Evolutionary conservation across 1,140 invertebrate species (phyloP), one percentile per base, ranked within the genome.

Genomic region (Drosophila saltans): DNA sequence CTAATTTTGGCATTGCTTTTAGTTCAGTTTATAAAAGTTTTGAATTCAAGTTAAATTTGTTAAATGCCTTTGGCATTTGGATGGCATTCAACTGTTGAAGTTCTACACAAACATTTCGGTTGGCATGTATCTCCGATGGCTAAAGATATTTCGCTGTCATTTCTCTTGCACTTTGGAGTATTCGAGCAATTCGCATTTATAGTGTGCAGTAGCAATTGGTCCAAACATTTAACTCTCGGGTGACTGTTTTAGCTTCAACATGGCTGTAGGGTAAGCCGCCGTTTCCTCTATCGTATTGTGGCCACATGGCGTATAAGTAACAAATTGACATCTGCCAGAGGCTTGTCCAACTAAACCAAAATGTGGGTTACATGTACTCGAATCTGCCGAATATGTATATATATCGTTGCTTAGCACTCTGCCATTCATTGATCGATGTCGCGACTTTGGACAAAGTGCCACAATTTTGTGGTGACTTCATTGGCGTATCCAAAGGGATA

Each of bases 381-480:
- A 9, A 52, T 9, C 21, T 36, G 6, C 0, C 33, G 33, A 21
- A 2, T 21, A 16, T 48, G 9, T 45, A 16, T 7, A 16, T 45
- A 2, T 52, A 10, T 26, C 6, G 21, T 45, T 43, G 21, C 21
- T 62, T 24, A 7, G 36, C 36, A 9, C 59, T 61, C 16, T 33
- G 36, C 21, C 36, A 61, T 61, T 45, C 39, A 39, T 45, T 41
- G 60, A 62, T 41, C 40, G 9, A 43, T 43, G 60, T 7, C 60
- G 41, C 45, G 45, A 52, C 45, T 52, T 8, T 52, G 45, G 45
- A 52, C 45, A 52, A 52, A 52, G 45, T 41, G 72, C 76, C 76
- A 59, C 40, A 86, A 48, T 65, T 72, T 69, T 74, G 78, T 64
- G 78, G 78, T 64, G 67, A 81, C 67, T 66, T 75, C 70, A 45